Evolutionary conservation across 2,113 vertebrate species (phyloP).

Genomic region (Eurypyga helias): DNA sequence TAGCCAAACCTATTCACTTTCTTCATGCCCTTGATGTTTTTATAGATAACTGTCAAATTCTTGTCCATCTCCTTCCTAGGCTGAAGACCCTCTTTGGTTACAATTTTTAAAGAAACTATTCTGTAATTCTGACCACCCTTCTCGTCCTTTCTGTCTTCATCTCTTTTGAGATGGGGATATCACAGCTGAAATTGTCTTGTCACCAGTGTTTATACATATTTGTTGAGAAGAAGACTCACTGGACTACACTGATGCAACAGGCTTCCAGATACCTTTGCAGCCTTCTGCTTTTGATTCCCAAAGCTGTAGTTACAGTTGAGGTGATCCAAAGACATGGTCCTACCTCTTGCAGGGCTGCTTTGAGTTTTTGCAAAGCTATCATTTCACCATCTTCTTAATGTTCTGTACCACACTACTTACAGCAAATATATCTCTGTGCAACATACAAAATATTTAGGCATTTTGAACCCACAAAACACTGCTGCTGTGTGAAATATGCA

Average conservation of each 20-base stretch:
- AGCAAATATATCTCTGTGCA: background rate
- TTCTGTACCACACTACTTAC: background rate
- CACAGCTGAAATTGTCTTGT: background rate
- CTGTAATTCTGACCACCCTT: accelerated
- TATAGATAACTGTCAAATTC: background rate
- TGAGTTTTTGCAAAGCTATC: background rate
- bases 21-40: background rate
- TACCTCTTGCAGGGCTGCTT: background rate
- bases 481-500: background rate
- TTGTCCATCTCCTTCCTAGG: background rate
- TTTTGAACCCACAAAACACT: background rate
- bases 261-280: background rate
- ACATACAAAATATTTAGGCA: accelerated
- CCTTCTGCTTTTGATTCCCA: background rate
- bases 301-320: background rate
- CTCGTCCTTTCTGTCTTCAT: background rate
- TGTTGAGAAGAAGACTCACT: accelerated
- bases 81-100: background rate
- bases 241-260: background rate
- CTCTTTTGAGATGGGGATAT: background rate
- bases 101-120: background rate
- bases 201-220: background rate
- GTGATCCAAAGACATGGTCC: background rate
- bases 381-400: background rate
- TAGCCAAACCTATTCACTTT: background rate